Evolutionary conservation across 1,140 invertebrate species (phyloP), one percentile per base, ranked within the genome.

Genomic region (Micrasema minimum): DNA sequence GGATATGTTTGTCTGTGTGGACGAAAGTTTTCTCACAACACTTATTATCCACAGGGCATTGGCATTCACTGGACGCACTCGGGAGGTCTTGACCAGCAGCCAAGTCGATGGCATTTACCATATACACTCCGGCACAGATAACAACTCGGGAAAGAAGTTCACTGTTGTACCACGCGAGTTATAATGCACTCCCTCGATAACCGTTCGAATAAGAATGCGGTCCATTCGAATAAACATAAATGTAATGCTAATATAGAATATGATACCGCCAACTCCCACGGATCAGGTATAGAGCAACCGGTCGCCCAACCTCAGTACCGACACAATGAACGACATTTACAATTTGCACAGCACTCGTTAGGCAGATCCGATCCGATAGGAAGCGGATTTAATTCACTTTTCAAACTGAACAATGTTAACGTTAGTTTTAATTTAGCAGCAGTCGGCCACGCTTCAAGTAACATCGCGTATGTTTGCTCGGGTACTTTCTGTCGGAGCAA

Each of bases 241-340:
- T 55, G 65, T 43, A 23, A 37, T 20, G 62, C 37, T 67, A 67
- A 67, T 67, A 67, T 43, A 67, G 50, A 55, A 67, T 38, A 50
- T n/a, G n/a, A n/a, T 35, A 26, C 43, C 62, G 62, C 62, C 62
- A 50, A 67, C 65, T 48, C 65, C 26, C 20, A 14, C 37, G 12
- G 20, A 20, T 53, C 65, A 67, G 65, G 65, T 67, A 66, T 35
- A 43, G 14, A 20, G 12, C 46, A 66, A 67, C 65, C 50, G 65
- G 65, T 55, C 65, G 65, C 59, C 59, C 43, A 46, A 46, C 59
- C 59, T 64, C 59, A 31, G 43, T 23, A 46, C 55, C 35, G 37
- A 59, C 43, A 46, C 59, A 46, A 64, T 31, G 43, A 45, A 64
- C 38, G 43, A 46, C 59, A 46, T 64, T 45, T 46, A 64, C 43